These are phyloP conservation scores for Phalacrocorax aristotelis DNA, from an alignment of 2,113 vertebrate genomes.

Conservation along the genomic window DNA sequence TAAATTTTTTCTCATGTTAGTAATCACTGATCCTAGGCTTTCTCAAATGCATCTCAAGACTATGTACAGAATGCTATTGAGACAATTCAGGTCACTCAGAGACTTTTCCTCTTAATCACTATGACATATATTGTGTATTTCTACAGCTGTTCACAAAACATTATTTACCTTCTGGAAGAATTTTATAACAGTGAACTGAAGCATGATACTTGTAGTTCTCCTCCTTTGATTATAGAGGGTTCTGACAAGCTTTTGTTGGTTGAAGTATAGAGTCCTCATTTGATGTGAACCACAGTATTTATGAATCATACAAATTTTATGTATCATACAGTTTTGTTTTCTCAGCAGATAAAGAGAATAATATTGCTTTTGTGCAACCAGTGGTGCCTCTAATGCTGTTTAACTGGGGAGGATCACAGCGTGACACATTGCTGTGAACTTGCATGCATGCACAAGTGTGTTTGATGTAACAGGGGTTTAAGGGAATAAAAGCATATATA, in stretches of 20 bases:
- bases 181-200: background rate
- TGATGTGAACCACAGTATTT: background rate
- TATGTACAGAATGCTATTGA: background rate
- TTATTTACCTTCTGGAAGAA: background rate
- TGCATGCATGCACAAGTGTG: background rate
- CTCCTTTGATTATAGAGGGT: background rate
- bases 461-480: background rate
- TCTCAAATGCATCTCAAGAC: background rate
- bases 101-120: background rate
- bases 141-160: background rate
- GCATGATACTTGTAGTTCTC: background rate
- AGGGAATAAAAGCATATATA: background rate
- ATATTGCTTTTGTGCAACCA: background rate
- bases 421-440: background rate
- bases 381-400: background rate
- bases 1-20: background rate
- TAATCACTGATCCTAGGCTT: background rate
- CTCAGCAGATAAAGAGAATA: background rate
- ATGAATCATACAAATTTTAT: background rate
- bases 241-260: background rate
- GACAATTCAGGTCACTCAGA: background rate
- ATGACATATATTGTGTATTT: background rate
- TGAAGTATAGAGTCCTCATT: background rate
- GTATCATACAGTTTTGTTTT: background rate
- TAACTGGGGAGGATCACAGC: background rate